Base-by-base conservation (phyloP, 2,888 invertebrate species). In the Taenaris catops region DNA sequence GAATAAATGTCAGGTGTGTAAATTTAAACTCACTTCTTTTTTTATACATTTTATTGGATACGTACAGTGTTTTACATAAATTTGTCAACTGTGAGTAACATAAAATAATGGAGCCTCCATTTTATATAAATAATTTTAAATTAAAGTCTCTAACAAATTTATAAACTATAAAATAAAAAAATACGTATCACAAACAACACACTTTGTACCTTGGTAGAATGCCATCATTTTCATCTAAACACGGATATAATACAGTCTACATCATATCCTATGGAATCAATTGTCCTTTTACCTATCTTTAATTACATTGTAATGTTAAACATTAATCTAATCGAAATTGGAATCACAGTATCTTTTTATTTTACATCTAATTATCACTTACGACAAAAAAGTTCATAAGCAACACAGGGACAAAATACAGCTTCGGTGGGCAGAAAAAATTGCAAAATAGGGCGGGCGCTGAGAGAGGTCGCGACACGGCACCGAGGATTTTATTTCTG, bases 121-220 rank as follows among this genome's bases (percentile, higher is more conserved):
- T 40, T 52, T 44, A 42, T 49, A 47, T 49, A 51, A 46, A 48
- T 35, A 42, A 37, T 43, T 46, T 39, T 47, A 39, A 38, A 35
- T 23, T 29, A 25, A 50, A 45, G 51, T 40, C 35, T 38, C 34
- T 21, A 43, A 50, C 42, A 46, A 48, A 53, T 43, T 47, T 32
- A 49, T 55, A 55, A 40, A 55, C 45, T 51, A 53, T 49, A 53
- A 62, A 57, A 31, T 54, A 63, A n/a, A n/a, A n/a, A n/a, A 56
- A 63, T 58, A 63, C 46, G 56, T 74, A 74, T 75, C 74, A 76
- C 72, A 70, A 52, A 49, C 56, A 64, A 66, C 54, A 51, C 49
- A 60, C 58, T 78, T 78, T 78, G 76, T 76, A 76, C 75, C 67
- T 62, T 55, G 41, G 20, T 36, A 31, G 29, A 31, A 3, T 7